Evolutionary conservation across 2,113 vertebrate genomes (phyloP).

Genomic region (Clarias macrocephalus): DNA sequence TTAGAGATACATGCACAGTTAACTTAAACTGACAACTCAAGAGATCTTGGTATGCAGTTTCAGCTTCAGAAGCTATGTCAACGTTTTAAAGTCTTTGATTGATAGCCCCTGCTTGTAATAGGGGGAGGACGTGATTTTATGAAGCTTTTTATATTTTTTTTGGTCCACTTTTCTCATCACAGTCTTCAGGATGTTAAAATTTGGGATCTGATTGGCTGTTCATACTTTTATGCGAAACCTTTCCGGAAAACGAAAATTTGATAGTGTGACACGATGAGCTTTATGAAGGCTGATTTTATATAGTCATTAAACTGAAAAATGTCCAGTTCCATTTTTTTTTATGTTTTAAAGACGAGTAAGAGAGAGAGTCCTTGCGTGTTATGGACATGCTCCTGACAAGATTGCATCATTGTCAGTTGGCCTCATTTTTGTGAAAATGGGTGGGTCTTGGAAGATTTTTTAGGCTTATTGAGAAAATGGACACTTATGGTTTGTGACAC

Average conservation of each 20-base stretch:
- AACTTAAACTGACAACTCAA: slow-evolving; percentile 4
- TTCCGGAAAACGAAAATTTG: not conserved
- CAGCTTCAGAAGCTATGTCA: not conserved
- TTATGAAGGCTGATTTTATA: not conserved
- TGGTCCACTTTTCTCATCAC: not conserved
- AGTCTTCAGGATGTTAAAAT: not conserved
- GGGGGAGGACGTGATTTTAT: not conserved
- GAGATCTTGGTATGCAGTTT: not conserved
- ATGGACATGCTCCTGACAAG: not conserved
- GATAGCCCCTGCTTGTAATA: not conserved
- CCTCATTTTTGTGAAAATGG: not conserved
- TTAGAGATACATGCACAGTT: not conserved
- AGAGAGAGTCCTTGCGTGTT: not conserved
- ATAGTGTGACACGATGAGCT: not conserved
- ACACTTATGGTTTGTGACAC: not conserved
- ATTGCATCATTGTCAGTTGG: not conserved
- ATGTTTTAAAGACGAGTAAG: not conserved
- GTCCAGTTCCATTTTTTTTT: not conserved
- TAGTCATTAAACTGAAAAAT: not conserved
- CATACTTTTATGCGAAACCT: not conserved
- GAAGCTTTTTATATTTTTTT: not conserved
- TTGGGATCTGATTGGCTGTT: not conserved
- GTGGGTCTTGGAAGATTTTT: not conserved
- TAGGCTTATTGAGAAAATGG: not conserved
- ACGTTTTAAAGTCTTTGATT: not conserved